Conservation (phyloP, 2,888 invertebrate species). For the Drosophila recens region DNA sequence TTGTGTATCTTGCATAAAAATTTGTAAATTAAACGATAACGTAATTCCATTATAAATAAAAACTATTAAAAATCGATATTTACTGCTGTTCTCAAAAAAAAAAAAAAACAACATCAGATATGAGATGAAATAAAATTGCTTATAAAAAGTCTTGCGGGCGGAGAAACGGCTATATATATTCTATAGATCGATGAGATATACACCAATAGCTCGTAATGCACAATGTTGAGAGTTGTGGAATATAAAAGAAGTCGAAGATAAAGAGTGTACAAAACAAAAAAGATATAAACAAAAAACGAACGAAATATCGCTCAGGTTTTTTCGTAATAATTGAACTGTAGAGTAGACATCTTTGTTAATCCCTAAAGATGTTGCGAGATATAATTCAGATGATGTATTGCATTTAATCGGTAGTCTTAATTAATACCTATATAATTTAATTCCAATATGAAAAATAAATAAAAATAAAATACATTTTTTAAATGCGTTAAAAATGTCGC, state of each 20-base stretch:
- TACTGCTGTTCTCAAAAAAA: slow-evolving; percentile 34
- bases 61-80: slow-evolving; percentile 37
- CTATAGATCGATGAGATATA: slow-evolving; percentile 35
- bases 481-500: slow-evolving; percentile 60
- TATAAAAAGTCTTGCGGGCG: slow-evolving; percentile 5
- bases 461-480: slow-evolving; percentile 54
- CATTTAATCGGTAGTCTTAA: slow-evolving; percentile 76
- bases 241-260: slow-evolving; percentile 19
- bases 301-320: slow-evolving; percentile 78
- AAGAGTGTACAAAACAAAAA: slow-evolving; percentile 53
- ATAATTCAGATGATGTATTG: slow-evolving; percentile 51
- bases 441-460: slow-evolving; percentile 61
- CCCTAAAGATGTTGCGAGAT: slow-evolving; percentile 39
- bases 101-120: slow-evolving; percentile 18
- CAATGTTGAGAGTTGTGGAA: slow-evolving; percentile 50
- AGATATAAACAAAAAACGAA: slow-evolving; percentile 33
- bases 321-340: slow-evolving; percentile 67
- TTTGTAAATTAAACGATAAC: slow-evolving; percentile 75
- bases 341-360: slow-evolving; percentile 55
- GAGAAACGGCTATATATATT: slow-evolving; percentile 18
- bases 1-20: slow-evolving; percentile 59
- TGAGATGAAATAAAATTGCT: slow-evolving; percentile 9
- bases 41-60: slow-evolving; percentile 77
- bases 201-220: slow-evolving; percentile 44
- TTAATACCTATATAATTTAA: slow-evolving; percentile 71